Evolutionary conservation across 2,113 vertebrate genomes (phyloP), one percentile per base, ranked within the genome.

Genomic region (Rhineura floridana): DNA sequence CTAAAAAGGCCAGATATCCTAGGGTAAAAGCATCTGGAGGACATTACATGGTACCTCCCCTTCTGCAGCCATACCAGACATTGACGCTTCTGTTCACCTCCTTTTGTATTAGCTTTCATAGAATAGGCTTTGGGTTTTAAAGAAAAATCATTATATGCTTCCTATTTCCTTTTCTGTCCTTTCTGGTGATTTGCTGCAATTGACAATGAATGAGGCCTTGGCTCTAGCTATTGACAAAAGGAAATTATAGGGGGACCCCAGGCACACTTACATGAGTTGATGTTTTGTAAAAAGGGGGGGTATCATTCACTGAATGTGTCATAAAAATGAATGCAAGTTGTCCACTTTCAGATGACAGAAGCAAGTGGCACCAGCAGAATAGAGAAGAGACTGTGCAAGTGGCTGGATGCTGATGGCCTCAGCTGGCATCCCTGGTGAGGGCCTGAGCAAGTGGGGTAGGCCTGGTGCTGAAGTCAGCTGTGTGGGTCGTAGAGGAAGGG

Each of bases 1-100:
- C 44, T 39, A 81, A 87, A 65, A 84, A 73, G 42, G 81, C 75
- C 73, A 87, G 44, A 55, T 67, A 91, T 55, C 46, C 55, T 17
- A 87, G 9, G 9, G 59, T 65, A 67, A 84, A 75, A 36, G 63
- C 55, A 80, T 75, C 80, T 80, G 55, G 59, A 78, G 23, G 23
- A 86, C 33, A 70, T 46, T 59, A 70, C 25, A 67, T 65, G 28
- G 4, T 39, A 6, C 52, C 2, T 63, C 5, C 77, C 70, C 28
- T 42, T 55, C 46, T 46, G 15, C 9, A 52, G 33, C 55, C 28
- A 44, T 33, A 42, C 1, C 52, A 81, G 39, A 44, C 36, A 69
- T 87, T 70, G 82, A 15, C 30, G 10, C 69, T 85, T 70, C 25
- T 67, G 7, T 52, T 50, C 48, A 25, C 36, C 48, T 55, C 65